Conservation (phyloP, 2,797 vertebrate species). For the Hydrocynus forskahlii region DNA sequence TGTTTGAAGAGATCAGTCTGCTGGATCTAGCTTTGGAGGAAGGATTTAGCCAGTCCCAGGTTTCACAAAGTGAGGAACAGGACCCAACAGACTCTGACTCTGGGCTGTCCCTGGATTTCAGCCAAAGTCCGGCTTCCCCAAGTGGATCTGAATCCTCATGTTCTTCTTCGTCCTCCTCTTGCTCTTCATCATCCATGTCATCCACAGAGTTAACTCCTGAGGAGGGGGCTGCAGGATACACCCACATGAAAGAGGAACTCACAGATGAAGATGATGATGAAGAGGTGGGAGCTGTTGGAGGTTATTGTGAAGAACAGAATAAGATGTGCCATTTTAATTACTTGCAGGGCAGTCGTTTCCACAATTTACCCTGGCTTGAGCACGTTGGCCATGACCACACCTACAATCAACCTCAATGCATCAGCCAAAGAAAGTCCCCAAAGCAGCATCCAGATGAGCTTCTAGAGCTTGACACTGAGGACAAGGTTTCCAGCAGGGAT, state of each 20-base stretch:
- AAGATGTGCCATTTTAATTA: constrained; percentile 83
- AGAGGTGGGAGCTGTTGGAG: constrained; percentile 83
- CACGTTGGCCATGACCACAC: constrained; percentile 92
- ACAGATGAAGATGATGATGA: constrained; percentile 68
- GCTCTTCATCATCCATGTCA: constrained; percentile 79
- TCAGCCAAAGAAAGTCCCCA: constrained; percentile 68
- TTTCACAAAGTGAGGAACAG: constrained; percentile 74
- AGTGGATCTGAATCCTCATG: constrained; percentile 85
- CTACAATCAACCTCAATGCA: constrained; percentile 85
- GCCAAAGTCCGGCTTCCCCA: constrained; percentile 87
- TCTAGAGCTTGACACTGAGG: constrained; percentile 64
- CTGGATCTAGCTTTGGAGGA: constrained; percentile 89
- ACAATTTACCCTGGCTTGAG: constrained; percentile 84
- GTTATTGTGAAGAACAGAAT: constrained; percentile 80
- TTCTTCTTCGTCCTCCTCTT: constrained; percentile 77
- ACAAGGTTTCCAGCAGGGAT: constrained; percentile 82
- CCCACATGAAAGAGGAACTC: constrained; percentile 79
- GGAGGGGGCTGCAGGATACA: constrained; percentile 84
- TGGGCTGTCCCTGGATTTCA: constrained; percentile 92
- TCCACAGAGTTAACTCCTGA: constrained; percentile 63
- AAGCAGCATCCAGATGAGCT: constrained; percentile 31
- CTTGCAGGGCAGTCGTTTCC: constrained; percentile 79
- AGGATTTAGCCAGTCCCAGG: constrained; percentile 84
- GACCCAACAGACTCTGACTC: constrained; percentile 87
- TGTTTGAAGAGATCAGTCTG: constrained; percentile 88